Evolutionary conservation across 1,140 invertebrate genomes (phyloP).

Genomic region (Chlorops oryzae): DNA sequence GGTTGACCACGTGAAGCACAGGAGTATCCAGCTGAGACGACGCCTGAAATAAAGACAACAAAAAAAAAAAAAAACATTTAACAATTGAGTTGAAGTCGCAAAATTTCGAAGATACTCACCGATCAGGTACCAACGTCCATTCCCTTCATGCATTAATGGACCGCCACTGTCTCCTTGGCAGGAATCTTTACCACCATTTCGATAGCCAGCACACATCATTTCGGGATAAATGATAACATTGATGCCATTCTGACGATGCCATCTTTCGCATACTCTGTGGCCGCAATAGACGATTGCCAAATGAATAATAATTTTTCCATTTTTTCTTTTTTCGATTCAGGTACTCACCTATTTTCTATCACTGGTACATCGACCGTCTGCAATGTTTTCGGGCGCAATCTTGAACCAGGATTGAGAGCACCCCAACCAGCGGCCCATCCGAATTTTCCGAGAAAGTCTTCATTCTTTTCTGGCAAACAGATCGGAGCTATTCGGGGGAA

Average conservation of each 20-base stretch:
- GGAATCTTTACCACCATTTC: conserved; percentile 74
- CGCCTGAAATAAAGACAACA: conserved; percentile 49
- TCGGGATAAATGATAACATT: conserved; percentile 92
- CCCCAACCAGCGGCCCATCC: conserved; percentile 94
- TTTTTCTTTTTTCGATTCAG: no score
- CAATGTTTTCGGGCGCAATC: conserved; percentile 80
- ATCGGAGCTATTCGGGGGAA: conserved; percentile 63
- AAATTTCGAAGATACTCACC: conserved; percentile 35
- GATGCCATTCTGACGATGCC: conserved; percentile 75
- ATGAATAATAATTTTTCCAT: no score
- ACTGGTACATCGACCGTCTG: conserved; percentile 91
- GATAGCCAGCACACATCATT: conserved; percentile 95
- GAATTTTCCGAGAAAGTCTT: conserved; percentile 82
- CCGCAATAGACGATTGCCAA: conserved; percentile 24
- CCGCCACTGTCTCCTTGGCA: conserved; percentile 81
- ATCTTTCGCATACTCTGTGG: conserved; percentile 67
- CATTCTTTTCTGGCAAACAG: conserved; percentile 83
- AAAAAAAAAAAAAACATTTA: not conserved
- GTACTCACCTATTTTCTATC: conserved; percentile 64
- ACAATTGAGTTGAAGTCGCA: not conserved
- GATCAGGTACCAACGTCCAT: conserved; percentile 80
- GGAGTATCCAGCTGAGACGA: conserved; percentile 89
- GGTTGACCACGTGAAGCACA: conserved; percentile 87
- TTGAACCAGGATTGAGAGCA: conserved; percentile 77
- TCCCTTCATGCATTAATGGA: conserved; percentile 79